Evolutionary conservation across 2,113 vertebrate species (phyloP).

Genomic region (Talpa occidentalis): DNA sequence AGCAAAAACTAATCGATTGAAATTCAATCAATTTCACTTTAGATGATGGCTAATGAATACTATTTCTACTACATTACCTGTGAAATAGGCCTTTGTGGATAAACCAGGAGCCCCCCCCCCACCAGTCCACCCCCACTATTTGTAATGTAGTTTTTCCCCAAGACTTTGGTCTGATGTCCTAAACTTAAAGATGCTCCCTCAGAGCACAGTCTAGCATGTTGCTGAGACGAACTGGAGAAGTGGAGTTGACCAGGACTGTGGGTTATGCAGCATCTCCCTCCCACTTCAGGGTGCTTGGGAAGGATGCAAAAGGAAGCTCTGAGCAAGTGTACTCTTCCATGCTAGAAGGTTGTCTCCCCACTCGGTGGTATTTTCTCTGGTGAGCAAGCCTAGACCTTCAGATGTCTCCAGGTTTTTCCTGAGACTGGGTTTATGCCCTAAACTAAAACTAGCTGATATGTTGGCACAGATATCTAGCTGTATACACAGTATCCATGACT

Average conservation of each 20-base stretch:
- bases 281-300: not conserved
- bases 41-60: slow-evolving; percentile 39
- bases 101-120: not conserved
- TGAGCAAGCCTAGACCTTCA: not conserved
- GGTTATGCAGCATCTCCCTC: not conserved
- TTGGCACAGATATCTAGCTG: not conserved
- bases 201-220: not conserved
- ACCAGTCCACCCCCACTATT: not conserved
- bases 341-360: no score
- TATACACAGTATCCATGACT: no score
- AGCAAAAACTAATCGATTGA: slow-evolving; percentile 44
- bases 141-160: not conserved
- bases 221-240: not conserved
- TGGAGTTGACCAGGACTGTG: not conserved
- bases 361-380: not conserved
- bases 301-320: not conserved
- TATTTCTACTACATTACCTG: slow-evolving; percentile 43
- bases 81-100: slow-evolving; percentile 2
- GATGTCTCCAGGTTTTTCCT: not conserved
- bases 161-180: not conserved
- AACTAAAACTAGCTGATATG: not conserved
- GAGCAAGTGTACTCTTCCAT: not conserved
- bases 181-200: not conserved
- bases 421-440: not conserved
- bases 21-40: slow-evolving; percentile 60